phyloP scores from a whole-genome alignment of 2,113 vertebrate genomes.

The Macquaria ambigua region DNA sequence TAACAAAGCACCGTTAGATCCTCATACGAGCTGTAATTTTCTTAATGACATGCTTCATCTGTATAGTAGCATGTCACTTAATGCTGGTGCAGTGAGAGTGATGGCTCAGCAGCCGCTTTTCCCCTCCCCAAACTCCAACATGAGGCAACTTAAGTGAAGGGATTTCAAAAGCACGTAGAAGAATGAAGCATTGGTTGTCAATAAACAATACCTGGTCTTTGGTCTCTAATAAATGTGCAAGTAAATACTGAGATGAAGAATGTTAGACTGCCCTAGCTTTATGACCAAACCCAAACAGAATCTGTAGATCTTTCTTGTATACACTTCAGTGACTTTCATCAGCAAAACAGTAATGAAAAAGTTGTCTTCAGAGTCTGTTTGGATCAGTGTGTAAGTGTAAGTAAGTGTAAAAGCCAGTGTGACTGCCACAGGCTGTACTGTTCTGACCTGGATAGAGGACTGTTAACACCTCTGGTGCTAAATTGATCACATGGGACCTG shows the following conservation, averaged over 20 bases:
- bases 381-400: not conserved
- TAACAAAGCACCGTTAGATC: slow-evolving; percentile 47
- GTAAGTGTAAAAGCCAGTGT: slow-evolving; percentile 3
- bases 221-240: not conserved
- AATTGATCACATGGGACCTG: slow-evolving; percentile 33
- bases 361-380: not conserved
- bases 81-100: slow-evolving; percentile 20
- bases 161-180: slow-evolving; percentile 18
- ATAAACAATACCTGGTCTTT: not conserved
- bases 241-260: slow-evolving; percentile 14
- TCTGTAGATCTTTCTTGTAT: not conserved
- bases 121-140: slow-evolving; percentile 10
- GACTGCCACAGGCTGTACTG: slow-evolving; percentile 23
- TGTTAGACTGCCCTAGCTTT: not conserved
- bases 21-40: slow-evolving; percentile 56
- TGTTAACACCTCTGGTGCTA: slow-evolving; percentile 9
- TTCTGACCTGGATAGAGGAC: slow-evolving; percentile 18
- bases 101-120: slow-evolving; percentile 16
- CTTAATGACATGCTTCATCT: slow-evolving; percentile 26
- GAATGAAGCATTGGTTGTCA: not conserved
- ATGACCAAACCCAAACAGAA: slow-evolving; percentile 22
- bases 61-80: slow-evolving; percentile 14
- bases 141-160: not conserved
- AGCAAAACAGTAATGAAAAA: not conserved
- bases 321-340: not conserved